Evolutionary conservation across 2,797 vertebrate species (phyloP).

Genomic region (Serranus cabrilla): DNA sequence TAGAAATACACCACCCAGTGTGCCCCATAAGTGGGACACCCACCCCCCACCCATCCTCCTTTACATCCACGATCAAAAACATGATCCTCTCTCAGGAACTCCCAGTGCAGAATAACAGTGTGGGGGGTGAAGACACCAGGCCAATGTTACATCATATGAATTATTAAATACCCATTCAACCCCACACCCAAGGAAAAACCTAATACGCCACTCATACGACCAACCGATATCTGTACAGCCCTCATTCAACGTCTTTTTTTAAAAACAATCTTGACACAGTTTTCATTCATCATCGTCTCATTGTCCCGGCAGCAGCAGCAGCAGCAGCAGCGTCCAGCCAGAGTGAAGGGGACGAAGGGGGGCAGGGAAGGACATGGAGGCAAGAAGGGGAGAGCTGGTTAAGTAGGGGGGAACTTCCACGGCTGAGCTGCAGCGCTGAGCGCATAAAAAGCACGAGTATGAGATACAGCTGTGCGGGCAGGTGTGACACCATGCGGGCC

Average conservation of each 20-base stretch:
- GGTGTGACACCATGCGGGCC: constrained; percentile 60
- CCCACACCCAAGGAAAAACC: constrained; percentile 79
- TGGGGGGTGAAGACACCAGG: constrained; percentile 72
- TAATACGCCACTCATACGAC: constrained; percentile 72
- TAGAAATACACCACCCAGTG: constrained; percentile 91
- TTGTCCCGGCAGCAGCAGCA: constrained; percentile 51
- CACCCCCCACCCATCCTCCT: constrained; percentile 56
- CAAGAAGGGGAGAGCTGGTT: constrained; percentile 47
- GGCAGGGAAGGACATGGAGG: constrained; percentile 37
- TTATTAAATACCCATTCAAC: constrained; percentile 82
- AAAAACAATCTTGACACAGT: constrained; percentile 79
- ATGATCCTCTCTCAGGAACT: constrained; percentile 46
- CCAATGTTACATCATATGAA: constrained; percentile 80
- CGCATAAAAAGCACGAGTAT: constrained; percentile 75
- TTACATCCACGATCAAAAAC: constrained; percentile 63
- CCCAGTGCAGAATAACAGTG: constrained; percentile 77
- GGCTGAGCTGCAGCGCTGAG: constrained; percentile 68
- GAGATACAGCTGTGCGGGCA: constrained; percentile 74
- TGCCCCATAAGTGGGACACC: constrained; percentile 84
- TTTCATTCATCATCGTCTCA: constrained; percentile 79
- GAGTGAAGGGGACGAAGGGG: constrained; percentile 39
- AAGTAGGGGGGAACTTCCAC: constrained; percentile 38
- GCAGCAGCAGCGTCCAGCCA: constrained; percentile 60
- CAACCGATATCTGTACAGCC: constrained; percentile 79
- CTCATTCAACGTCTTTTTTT: constrained; percentile 66